Evolutionary conservation across 2,113 vertebrate genomes (phyloP).

Genomic region (Cheirogaleus medius): DNA sequence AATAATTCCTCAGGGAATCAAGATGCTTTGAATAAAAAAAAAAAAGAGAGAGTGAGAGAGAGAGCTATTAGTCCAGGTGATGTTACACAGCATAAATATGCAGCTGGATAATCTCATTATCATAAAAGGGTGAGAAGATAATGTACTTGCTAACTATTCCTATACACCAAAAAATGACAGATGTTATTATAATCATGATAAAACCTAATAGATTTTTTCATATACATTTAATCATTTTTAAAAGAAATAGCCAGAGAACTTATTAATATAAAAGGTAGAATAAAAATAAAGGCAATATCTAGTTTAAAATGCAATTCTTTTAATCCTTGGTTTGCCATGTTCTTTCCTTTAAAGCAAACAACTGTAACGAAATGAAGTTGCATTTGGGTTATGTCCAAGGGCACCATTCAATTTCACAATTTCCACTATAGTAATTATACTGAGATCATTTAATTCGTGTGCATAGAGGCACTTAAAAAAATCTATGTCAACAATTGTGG

Average conservation of each 20-base stretch:
- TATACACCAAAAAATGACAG: not conserved
- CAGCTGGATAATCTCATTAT: not conserved
- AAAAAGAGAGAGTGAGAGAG: not conserved
- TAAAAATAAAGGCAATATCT: not conserved
- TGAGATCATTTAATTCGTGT: constrained; percentile 43
- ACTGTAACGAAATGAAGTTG: constrained; percentile 6
- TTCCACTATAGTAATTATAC: constrained; percentile 48
- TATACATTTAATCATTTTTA: not conserved
- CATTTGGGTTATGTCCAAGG: constrained; percentile 45
- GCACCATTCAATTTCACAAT: constrained; percentile 29
- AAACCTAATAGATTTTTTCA: not conserved
- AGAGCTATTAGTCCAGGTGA: not conserved
- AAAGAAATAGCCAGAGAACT: not conserved
- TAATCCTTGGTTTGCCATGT: not conserved
- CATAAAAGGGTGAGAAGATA: constrained; percentile 8
- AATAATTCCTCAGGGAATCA: constrained; percentile 4
- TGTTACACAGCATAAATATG: not conserved
- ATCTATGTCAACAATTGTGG: not conserved
- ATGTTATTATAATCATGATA: not conserved
- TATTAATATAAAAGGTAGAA: constrained; percentile 23
- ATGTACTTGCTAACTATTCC: not conserved
- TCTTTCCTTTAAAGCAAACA: constrained; percentile 7
- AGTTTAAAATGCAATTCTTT: not conserved
- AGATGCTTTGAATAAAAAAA: not conserved
- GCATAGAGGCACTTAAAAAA: constrained; percentile 2